A percentile compares a stretch with the other conserved stretches of the same genome.
Conservation (phyloP, 2,113 vertebrate genomes). For the Polypterus senegalus region DNA sequence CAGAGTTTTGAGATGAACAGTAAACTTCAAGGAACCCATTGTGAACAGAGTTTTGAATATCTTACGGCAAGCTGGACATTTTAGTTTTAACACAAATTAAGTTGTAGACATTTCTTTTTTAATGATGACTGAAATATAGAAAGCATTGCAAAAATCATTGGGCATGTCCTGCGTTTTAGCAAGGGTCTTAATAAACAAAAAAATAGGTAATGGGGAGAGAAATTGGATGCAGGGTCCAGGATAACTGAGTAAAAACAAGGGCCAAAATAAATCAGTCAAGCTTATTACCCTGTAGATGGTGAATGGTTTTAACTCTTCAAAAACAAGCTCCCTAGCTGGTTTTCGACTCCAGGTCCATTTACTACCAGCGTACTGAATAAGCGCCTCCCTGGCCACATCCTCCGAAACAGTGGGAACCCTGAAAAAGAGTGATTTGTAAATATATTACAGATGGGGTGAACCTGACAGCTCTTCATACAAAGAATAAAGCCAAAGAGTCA, state of each 20-base stretch:
- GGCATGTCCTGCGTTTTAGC: not conserved
- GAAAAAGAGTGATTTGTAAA: conserved; percentile 1
- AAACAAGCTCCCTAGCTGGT: conserved; percentile 47
- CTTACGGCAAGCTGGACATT: too few species aligned
- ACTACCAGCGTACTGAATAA: conserved; percentile 51
- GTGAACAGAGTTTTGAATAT: too few species aligned
- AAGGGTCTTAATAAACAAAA: not conserved
- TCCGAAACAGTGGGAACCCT: conserved; percentile 56
- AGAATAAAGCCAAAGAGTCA: not conserved
- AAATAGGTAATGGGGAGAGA: not conserved
- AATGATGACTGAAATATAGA: not conserved
- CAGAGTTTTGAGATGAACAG: too few species aligned
- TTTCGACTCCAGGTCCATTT: conserved; percentile 54
- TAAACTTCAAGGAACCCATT: too few species aligned
- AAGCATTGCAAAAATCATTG: not conserved
- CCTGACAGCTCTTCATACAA: not conserved
- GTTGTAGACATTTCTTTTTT: not conserved
- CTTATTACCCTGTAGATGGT: conserved; percentile 52
- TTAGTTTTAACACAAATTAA: not conserved
- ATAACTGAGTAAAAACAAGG: not conserved
- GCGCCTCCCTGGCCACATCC: conserved; percentile 50
- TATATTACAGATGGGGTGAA: not conserved
- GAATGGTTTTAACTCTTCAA: conserved; percentile 48
- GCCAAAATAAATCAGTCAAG: too few species aligned
- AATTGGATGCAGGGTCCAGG: too few species aligned